phyloP scores from a whole-genome alignment of 1,140 invertebrate species.

The Pantala flavescens region DNA sequence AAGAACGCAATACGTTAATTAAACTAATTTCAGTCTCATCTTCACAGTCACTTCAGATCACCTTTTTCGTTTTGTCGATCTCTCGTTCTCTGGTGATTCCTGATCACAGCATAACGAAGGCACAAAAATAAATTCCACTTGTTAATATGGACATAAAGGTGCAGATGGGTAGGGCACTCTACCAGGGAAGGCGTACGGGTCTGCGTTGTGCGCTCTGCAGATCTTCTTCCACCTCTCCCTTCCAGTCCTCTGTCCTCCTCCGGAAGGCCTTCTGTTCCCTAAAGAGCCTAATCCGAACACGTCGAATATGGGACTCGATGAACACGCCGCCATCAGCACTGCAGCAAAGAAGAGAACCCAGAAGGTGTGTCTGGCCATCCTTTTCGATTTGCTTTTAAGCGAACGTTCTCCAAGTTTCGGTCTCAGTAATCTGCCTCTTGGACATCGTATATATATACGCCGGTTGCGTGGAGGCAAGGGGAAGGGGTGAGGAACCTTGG shows the following conservation, averaged over 20 bases:
- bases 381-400: too few species aligned
- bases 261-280: neutral
- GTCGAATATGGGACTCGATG: neutral
- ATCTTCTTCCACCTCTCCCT: slow-evolving; percentile 36
- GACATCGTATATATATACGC: too few species aligned
- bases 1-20: too few species aligned
- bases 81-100: too few species aligned
- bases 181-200: slow-evolving; percentile 34
- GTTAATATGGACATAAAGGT: slow-evolving; percentile 31
- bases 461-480: too few species aligned
- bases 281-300: neutral
- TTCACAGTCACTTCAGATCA: too few species aligned
- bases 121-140: neutral
- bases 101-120: too few species aligned
- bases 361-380: neutral
- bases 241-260: slow-evolving; percentile 28
- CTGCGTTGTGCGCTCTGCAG: slow-evolving; percentile 33
- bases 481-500: too few species aligned
- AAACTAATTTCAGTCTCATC: too few species aligned
- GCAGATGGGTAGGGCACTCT: slow-evolving; percentile 29
- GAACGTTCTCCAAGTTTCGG: too few species aligned
- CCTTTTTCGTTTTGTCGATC: too few species aligned
- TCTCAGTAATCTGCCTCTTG: too few species aligned
- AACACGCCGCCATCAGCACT: neutral
- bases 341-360: neutral